Conservation (phyloP, 2,797 vertebrate genomes). For the Saguinus oedipus region DNA sequence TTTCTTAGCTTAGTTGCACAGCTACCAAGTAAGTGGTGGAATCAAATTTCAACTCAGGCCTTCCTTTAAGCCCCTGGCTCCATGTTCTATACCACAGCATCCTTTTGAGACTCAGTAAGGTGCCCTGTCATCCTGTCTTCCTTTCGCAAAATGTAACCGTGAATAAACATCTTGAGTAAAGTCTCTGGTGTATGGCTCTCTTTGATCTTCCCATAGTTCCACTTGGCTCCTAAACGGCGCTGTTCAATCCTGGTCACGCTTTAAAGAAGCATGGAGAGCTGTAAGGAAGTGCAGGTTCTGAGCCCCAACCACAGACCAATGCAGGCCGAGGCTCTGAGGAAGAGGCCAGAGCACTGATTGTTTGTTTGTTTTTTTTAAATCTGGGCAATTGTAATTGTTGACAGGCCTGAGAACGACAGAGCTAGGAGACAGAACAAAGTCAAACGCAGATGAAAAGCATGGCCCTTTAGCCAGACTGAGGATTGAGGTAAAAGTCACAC, state of each 20-base stretch:
- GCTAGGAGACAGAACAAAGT: neutral
- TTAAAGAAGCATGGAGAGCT: neutral
- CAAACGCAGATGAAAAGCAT: neutral
- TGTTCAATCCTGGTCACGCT: neutral
- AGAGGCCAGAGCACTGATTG: neutral
- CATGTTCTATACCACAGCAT: accelerated
- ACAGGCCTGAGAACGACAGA: neutral
- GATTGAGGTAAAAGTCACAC: neutral
- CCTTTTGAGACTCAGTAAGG: neutral
- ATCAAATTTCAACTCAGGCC: neutral
- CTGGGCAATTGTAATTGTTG: neutral
- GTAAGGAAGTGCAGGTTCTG: too few species aligned
- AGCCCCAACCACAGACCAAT: too few species aligned
- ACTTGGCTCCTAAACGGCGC: neutral
- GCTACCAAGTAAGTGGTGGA: neutral
- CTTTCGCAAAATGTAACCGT: neutral
- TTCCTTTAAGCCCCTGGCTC: neutral
- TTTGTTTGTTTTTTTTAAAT: neutral
- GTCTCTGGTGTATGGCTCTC: neutral
- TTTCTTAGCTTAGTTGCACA: neutral
- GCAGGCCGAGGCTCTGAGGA: neutral
- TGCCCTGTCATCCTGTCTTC: too few species aligned
- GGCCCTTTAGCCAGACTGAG: neutral
- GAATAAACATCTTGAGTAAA: neutral
- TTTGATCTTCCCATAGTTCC: neutral